These are phyloP conservation scores for Scelioninae gen. 1 DNA, from an alignment of 2,888 invertebrate genomes.

Conservation along the genomic window DNA sequence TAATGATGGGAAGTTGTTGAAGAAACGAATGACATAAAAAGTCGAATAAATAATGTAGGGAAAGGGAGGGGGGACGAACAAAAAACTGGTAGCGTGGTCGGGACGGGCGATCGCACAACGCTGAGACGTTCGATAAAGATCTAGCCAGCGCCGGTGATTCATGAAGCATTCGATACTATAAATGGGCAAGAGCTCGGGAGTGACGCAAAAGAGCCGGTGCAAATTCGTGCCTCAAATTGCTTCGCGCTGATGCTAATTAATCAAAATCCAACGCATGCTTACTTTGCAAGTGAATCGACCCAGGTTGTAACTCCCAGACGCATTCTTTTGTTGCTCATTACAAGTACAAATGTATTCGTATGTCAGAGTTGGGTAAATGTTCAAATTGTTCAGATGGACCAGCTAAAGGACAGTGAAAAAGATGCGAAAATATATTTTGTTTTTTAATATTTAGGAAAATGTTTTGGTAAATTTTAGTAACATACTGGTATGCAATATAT, in stretches of 20 bases:
- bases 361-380: too few relatives aligned
- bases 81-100: constrained; percentile 15
- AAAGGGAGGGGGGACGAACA: neutral
- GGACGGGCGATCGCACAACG: constrained; percentile 28
- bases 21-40: neutral
- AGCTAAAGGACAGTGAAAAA: too few relatives aligned
- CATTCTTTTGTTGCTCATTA: neutral
- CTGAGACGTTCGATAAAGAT: constrained; percentile 56
- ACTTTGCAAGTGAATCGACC: neutral
- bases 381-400: too few relatives aligned
- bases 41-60: neutral
- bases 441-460: too few relatives aligned
- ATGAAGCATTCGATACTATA: constrained; percentile 65
- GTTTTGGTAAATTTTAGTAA: too few relatives aligned
- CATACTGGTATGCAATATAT: too few relatives aligned
- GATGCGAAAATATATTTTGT: too few relatives aligned
- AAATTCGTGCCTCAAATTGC: constrained; percentile 48
- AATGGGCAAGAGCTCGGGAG: constrained; percentile 52
- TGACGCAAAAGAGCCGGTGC: constrained; percentile 46
- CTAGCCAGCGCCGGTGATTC: constrained; percentile 57
- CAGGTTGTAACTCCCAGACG: neutral
- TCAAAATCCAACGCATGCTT: constrained; percentile 54
- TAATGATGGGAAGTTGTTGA: too few relatives aligned
- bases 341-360: constrained; percentile 6
- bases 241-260: constrained; percentile 47